Evolutionary conservation across 2,888 invertebrate genomes (phyloP).

Genomic region (Apotomis turbidana): DNA sequence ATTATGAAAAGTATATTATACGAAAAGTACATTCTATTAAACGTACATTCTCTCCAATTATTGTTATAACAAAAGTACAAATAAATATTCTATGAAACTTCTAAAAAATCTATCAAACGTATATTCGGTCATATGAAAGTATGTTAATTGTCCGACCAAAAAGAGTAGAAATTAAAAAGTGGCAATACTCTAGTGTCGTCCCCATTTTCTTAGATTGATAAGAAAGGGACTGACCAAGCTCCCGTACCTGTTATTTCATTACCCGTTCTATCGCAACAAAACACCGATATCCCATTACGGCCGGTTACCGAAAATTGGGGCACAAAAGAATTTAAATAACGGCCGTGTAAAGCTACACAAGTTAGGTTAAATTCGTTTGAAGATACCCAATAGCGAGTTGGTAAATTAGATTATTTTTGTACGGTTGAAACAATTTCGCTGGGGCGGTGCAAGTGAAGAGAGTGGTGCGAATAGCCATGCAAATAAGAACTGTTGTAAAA

Average conservation of each 20-base stretch:
- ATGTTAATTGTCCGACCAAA: too few species aligned
- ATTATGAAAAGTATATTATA: too few species aligned
- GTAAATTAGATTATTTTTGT: slow-evolving; percentile 41
- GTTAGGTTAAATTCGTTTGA: slow-evolving; percentile 39
- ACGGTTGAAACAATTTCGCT: slow-evolving; percentile 35
- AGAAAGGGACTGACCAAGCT: neutral
- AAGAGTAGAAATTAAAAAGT: too few species aligned
- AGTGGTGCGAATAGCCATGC: neutral
- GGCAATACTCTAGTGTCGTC: too few species aligned
- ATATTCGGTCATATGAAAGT: too few species aligned
- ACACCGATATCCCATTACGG: slow-evolving; percentile 28
- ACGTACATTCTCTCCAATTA: too few species aligned
- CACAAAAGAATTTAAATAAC: slow-evolving; percentile 36
- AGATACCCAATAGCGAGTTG: slow-evolving; percentile 37
- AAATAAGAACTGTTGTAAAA: too few species aligned
- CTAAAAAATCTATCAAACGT: too few species aligned
- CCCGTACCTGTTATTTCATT: neutral
- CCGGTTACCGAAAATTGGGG: slow-evolving; percentile 31
- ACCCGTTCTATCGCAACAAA: slow-evolving; percentile 5
- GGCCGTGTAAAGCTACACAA: slow-evolving; percentile 29
- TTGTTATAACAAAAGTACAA: too few species aligned
- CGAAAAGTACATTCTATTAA: too few species aligned
- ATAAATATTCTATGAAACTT: too few species aligned
- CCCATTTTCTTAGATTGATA: too few species aligned
- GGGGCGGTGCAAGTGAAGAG: neutral